Conservation (phyloP, 2,888 invertebrate species). For the Spodoptera picta region DNA sequence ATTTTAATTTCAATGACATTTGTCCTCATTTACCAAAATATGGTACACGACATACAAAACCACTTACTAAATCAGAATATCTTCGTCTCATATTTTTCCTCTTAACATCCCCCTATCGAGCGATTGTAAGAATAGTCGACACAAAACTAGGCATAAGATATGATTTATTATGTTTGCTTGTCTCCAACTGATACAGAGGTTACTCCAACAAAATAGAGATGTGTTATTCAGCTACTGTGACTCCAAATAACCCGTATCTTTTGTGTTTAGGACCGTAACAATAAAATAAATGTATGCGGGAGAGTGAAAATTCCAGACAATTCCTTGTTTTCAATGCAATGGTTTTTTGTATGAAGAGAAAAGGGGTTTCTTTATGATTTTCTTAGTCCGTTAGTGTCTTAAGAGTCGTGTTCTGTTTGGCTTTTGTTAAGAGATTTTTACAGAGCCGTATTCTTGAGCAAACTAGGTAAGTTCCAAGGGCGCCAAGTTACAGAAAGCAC, state of each 20-base stretch:
- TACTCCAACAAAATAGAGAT: conserved; percentile 60
- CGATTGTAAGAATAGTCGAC: conserved; percentile 55
- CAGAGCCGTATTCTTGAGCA: too few species aligned
- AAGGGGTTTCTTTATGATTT: conserved; percentile 47
- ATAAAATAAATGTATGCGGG: conserved; percentile 58
- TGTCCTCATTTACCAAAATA: too few species aligned
- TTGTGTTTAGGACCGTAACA: conserved; percentile 57
- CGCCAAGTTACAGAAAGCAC: too few species aligned
- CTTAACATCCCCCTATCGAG: conserved; percentile 38
- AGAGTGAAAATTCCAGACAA: conserved; percentile 46
- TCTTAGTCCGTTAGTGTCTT: conserved; percentile 39
- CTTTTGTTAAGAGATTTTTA: conserved; percentile 12
- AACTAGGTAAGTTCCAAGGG: too few species aligned
- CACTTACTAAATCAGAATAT: too few species aligned
- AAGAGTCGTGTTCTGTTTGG: conserved; percentile 40
- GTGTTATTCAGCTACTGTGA: conserved; percentile 56
- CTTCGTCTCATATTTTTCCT: too few species aligned
- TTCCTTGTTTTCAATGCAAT: conserved; percentile 56
- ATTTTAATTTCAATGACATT: too few species aligned
- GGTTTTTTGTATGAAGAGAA: conserved; percentile 47
- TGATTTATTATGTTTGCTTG: conserved; percentile 73
- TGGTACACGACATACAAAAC: too few species aligned
- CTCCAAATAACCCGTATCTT: conserved; percentile 49
- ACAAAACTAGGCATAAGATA: conserved; percentile 51
- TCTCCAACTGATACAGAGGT: conserved; percentile 61